Conservation (phyloP, 2,797 vertebrate genomes). For the Tapera naevia region DNA sequence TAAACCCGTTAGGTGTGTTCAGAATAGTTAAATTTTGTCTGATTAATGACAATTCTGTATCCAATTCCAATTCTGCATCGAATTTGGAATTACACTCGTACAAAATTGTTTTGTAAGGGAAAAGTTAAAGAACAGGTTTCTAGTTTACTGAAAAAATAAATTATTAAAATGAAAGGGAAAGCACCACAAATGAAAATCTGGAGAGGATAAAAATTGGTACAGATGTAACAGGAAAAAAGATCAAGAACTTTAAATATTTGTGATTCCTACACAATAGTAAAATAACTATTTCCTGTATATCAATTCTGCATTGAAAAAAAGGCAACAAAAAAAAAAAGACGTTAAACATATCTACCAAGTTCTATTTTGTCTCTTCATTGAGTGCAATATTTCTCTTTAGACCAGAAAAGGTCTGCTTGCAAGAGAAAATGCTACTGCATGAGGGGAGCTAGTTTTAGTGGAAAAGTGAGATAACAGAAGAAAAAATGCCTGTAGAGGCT, state of each 20-base stretch:
- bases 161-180: background rate
- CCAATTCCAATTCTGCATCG: background rate
- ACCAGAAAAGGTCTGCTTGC: constrained; percentile 21
- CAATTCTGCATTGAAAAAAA: background rate
- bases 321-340: background rate
- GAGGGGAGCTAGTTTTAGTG: constrained; percentile 35
- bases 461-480: constrained; percentile 55
- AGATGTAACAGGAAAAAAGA: background rate
- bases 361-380: background rate
- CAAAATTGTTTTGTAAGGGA: background rate
- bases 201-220: background rate
- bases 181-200: background rate
- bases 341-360: background rate
- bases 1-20: background rate
- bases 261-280: background rate
- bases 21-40: background rate
- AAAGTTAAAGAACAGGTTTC: background rate
- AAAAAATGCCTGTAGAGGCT: constrained; percentile 9
- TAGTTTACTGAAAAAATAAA: background rate
- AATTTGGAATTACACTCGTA: background rate
- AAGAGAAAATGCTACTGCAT: constrained; percentile 38
- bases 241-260: background rate
- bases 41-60: background rate
- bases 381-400: constrained; percentile 14
- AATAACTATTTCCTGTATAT: background rate